A percentile compares a stretch with the other conserved stretches of the same genome.
Evolutionary conservation across 2,113 vertebrate genomes (phyloP).

Genomic region (Eptatretus burgeri): DNA sequence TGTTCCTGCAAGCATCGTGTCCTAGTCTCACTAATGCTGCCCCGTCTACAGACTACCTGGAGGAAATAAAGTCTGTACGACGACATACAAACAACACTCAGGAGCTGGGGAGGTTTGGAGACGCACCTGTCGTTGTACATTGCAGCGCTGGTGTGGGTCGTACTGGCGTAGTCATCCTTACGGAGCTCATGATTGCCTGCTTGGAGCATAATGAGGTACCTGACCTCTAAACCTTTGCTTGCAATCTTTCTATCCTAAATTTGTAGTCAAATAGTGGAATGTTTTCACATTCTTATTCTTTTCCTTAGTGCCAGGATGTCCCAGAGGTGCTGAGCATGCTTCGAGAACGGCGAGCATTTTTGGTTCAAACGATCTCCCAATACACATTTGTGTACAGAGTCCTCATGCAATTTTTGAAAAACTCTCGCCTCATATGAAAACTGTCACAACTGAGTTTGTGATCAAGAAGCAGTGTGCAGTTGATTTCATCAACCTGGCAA

Average conservation of each 20-base stretch:
- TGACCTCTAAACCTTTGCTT: conserved; percentile 4
- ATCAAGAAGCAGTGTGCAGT: too few relatives aligned
- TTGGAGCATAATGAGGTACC: conserved; percentile 65
- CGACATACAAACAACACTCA: conserved; percentile 68
- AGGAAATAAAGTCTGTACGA: conserved; percentile 68
- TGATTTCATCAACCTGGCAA: too few relatives aligned
- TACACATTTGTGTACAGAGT: conserved; percentile 83
- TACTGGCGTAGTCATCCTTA: conserved; percentile 55
- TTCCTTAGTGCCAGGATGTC: conserved; percentile 43
- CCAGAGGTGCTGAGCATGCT: conserved; percentile 48
- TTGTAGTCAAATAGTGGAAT: too few relatives aligned
- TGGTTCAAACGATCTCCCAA: conserved; percentile 78
- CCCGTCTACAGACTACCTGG: conserved; percentile 37
- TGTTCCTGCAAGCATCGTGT: too few relatives aligned
- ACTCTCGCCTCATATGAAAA: conserved; percentile 53
- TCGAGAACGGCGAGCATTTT: conserved; percentile 59
- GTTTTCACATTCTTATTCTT: conserved; percentile 7
- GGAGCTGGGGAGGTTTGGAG: conserved; percentile 35
- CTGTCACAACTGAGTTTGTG: too few relatives aligned
- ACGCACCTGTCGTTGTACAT: conserved; percentile 58
- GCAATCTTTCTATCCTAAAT: neutral
- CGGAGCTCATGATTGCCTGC: conserved; percentile 70
- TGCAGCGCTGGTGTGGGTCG: conserved; percentile 61
- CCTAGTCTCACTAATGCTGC: neutral
- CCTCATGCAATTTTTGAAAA: conserved; percentile 68